phyloP scores from a whole-genome alignment of 2,888 invertebrate species.

The Nesidiocoris tenuis region DNA sequence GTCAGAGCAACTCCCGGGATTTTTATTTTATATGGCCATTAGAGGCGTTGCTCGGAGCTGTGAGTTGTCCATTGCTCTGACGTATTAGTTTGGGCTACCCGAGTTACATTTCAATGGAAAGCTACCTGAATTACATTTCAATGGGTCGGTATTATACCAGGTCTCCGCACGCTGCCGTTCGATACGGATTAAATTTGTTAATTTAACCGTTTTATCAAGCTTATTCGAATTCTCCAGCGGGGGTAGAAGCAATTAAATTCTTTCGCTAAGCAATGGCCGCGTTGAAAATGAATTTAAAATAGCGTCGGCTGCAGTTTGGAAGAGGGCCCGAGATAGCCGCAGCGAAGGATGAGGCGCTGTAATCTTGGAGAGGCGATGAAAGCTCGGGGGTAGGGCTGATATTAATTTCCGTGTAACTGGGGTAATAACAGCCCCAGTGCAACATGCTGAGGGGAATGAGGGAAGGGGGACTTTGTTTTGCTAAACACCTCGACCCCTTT shows the following conservation, averaged over 20 bases:
- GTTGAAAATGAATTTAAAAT: not conserved
- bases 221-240: not conserved
- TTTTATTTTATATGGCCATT: too few species aligned
- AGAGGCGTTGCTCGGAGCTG: too few species aligned
- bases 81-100: too few species aligned
- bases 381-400: conserved; percentile 6
- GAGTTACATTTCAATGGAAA: too few species aligned
- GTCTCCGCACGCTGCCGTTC: too few species aligned
- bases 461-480: conserved; percentile 37
- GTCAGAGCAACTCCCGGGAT: too few species aligned
- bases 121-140: too few species aligned
- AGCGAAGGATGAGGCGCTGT: not conserved
- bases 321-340: not conserved
- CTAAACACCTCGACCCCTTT: conserved; percentile 36
- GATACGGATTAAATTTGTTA: too few species aligned
- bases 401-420: conserved; percentile 45
- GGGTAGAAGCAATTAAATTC: not conserved
- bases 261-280: not conserved
- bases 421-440: conserved; percentile 29
- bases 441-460: conserved; percentile 12
- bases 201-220: too few species aligned
- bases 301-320: too few species aligned
- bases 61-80: too few species aligned
- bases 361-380: not conserved
- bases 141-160: too few species aligned